phyloP scores from a whole-genome alignment of 2,113 vertebrate species.

The Ceyx margarethae region DNA sequence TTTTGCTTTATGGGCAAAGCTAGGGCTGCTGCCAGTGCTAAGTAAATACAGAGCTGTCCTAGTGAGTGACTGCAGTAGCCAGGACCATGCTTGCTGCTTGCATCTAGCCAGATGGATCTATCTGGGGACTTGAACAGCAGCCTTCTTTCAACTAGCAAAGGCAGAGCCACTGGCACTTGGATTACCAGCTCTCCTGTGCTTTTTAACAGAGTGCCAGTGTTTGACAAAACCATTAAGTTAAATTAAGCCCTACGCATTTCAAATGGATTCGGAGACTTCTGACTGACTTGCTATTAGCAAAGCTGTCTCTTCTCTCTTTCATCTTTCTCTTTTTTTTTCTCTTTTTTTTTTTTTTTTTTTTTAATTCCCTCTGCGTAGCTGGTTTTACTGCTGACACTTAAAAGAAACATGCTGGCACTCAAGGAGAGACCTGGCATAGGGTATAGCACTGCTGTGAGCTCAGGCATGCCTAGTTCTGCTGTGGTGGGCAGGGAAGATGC shows the following conservation, averaged over 20 bases:
- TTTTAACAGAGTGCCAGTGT: constrained; percentile 55
- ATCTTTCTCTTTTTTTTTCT: not conserved
- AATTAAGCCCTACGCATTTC: constrained; percentile 50
- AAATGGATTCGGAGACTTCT: constrained; percentile 42
- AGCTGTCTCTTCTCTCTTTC: constrained; percentile 27
- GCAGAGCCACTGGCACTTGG: constrained; percentile 41
- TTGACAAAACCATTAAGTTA: constrained; percentile 68
- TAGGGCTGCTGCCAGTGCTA: constrained; percentile 23
- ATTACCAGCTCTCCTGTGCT: constrained; percentile 55
- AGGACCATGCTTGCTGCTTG: not conserved
- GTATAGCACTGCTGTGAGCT: not conserved
- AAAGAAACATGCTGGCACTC: not conserved
- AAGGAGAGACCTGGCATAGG: not conserved
- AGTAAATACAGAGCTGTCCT: constrained; percentile 52
- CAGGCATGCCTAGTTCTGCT: not conserved
- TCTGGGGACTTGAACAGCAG: constrained; percentile 12
- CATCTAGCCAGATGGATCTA: not conserved
- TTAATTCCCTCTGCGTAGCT: not conserved
- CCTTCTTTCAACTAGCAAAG: not conserved
- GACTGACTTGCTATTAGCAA: constrained; percentile 45
- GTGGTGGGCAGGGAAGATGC: not conserved
- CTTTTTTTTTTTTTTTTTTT: not conserved
- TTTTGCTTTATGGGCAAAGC: constrained; percentile 28
- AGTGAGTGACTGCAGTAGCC: constrained; percentile 38
- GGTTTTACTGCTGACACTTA: constrained; percentile 26